A percentile compares a stretch with the other conserved stretches of the same genome.
Evolutionary conservation across 1,140 invertebrate species (phyloP).

Genomic region (Linepithema humile): DNA sequence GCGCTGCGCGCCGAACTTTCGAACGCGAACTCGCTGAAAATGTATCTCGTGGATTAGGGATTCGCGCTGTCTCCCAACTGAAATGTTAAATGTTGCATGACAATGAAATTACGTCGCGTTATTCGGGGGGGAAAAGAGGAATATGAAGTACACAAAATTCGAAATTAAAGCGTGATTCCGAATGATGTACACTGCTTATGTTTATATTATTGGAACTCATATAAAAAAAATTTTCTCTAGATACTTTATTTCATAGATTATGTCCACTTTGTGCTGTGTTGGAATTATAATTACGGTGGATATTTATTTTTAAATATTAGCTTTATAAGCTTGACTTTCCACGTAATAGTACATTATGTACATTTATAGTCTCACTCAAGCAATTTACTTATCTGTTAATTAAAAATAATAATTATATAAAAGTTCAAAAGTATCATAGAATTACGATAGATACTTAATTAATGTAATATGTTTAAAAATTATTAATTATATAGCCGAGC

Average conservation of each 20-base stretch:
- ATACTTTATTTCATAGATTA: background rate
- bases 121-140: background rate
- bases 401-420: too few species aligned
- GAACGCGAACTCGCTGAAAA: conserved; percentile 47
- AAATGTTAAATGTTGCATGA: conserved; percentile 25
- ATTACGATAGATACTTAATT: too few species aligned
- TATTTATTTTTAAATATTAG: too few species aligned
- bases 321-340: too few species aligned
- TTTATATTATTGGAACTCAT: background rate
- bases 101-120: conserved; percentile 22
- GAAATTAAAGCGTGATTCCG: background rate
- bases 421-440: too few species aligned
- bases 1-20: conserved; percentile 51
- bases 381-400: too few species aligned
- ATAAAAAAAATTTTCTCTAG: background rate
- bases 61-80: background rate
- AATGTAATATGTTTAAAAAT: too few species aligned
- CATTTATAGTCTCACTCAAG: too few species aligned
- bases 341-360: too few species aligned
- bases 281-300: too few species aligned
- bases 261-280: background rate
- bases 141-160: background rate
- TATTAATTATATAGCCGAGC: too few species aligned
- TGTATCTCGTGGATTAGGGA: conserved; percentile 41
- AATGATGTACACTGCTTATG: background rate